phyloP scores from a whole-genome alignment of 92 coral and sea anemone genomes.

The Phymanthus crucifer region DNA sequence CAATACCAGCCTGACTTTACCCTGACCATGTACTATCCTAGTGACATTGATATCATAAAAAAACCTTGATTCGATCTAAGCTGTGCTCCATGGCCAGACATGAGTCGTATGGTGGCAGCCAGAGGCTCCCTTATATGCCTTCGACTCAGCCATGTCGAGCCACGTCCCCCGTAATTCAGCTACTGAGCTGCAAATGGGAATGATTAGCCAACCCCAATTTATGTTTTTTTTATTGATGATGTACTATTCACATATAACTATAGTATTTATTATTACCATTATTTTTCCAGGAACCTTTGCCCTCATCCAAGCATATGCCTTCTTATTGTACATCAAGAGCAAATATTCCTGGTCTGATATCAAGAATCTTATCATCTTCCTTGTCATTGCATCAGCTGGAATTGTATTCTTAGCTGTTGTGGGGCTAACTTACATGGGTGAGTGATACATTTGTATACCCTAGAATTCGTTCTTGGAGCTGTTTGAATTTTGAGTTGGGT shows the following conservation, averaged over 20 bases:
- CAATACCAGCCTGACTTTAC: no score
- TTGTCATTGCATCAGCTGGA: conserved; percentile 83
- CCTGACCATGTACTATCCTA: no score
- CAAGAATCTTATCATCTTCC: conserved; percentile 73
- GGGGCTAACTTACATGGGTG: conserved; percentile 88
- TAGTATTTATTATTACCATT: not conserved
- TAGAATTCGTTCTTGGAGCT: not conserved
- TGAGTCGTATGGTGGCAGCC: no score
- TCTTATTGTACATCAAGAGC: conserved; percentile 73
- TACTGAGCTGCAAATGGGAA: no score
- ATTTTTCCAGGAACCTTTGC: conserved; percentile 85
- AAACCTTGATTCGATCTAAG: no score
- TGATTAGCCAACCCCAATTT: no score
- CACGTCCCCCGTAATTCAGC: no score
- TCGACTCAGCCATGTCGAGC: no score
- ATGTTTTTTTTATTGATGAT: no score
- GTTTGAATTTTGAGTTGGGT: not conserved
- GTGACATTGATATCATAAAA: no score
- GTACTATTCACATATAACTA: not conserved
- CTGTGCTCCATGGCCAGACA: no score
- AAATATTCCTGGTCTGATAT: conserved; percentile 95
- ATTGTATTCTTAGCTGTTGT: conserved; percentile 81
- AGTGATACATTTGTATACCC: not conserved
- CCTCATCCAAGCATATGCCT: conserved; percentile 90
- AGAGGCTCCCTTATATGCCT: no score